Evolutionary conservation across 2,888 invertebrate species (phyloP).

Genomic region (Dusona sp.): DNA sequence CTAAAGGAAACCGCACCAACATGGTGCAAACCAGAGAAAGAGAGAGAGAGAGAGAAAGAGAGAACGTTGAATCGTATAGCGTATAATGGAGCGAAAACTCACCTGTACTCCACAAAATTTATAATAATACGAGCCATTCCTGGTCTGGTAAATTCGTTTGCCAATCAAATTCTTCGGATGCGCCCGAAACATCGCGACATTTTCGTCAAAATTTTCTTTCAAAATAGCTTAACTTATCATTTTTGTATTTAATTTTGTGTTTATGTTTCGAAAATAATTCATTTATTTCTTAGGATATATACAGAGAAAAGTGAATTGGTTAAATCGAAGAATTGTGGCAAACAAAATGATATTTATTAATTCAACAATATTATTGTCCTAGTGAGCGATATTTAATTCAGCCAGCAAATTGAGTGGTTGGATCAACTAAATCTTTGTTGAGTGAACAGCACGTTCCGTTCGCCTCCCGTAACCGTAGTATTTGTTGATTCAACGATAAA

Average conservation of each 20-base stretch:
- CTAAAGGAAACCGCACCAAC: slow-evolving; percentile 55
- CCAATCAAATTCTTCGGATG: background rate
- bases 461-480: no score
- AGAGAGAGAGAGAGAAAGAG: background rate
- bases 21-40: slow-evolving; percentile 19
- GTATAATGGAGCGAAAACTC: slow-evolving; percentile 14
- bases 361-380: no score
- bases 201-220: background rate
- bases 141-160: background rate
- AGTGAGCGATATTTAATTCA: no score
- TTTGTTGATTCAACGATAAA: no score
- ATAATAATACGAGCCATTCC: slow-evolving; percentile 3
- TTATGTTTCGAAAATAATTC: background rate
- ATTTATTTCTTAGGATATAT: no score
- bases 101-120: background rate
- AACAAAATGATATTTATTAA: no score
- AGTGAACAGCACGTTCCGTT: no score
- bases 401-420: no score
- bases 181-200: background rate
- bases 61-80: background rate
- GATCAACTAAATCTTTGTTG: no score
- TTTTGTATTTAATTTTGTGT: background rate
- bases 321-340: no score
- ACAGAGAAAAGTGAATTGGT: no score
- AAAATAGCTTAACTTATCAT: background rate